Base-by-base conservation (phyloP, 2,113 vertebrate genomes). In the Sialia sialis region DNA sequence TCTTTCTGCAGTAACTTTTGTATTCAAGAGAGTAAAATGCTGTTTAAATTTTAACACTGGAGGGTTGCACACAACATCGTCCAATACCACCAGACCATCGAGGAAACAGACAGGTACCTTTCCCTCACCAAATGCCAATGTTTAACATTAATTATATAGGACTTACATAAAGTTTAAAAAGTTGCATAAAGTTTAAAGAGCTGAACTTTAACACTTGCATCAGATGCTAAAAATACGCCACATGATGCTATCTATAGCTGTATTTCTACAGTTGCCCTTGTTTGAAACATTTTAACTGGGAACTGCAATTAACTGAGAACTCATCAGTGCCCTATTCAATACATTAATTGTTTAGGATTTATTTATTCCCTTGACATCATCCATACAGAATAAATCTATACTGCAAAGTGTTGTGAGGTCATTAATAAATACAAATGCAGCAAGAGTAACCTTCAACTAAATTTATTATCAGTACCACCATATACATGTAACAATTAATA, bases 201-300 rank as follows among this genome's bases (percentile, higher is more conserved):
- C 68, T 89, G n/a, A 91, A 78, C 30, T 86, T 96, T 73, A 96
- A 91, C 97, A 60, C 93, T 97, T 97, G 89, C 91, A 96, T 96
- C 95, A 97, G 66, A 96, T 70, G 92, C 84, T 97, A 96, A 97
- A 97, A 97, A 97, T 97, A 98, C 88, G 97, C 89, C 95, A 92
- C n/a, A 83, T 73, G 96, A 96, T 93, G 95, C 96, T 95, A 93
- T 92, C 93, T 93, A 93, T 93, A 96, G 83, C 59, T 81, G 58
- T 74, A 97, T 96, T 98, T 97, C 94, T 90, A 77, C 84, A 90
- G 51, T 95, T 90, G 92, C 72, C 72, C 81, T 73, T 80, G 60
- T 95, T 91, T 87, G 94, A 96, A 97, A 96, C 94, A 91, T 97
- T 97, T 97, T 97, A 87, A 97, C 90, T 62, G 39, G 70, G 70